Evolutionary conservation across 2,113 vertebrate species (phyloP), one percentile per base, ranked within the genome.

Genomic region (Sinocyclocheilus rhinocerous): DNA sequence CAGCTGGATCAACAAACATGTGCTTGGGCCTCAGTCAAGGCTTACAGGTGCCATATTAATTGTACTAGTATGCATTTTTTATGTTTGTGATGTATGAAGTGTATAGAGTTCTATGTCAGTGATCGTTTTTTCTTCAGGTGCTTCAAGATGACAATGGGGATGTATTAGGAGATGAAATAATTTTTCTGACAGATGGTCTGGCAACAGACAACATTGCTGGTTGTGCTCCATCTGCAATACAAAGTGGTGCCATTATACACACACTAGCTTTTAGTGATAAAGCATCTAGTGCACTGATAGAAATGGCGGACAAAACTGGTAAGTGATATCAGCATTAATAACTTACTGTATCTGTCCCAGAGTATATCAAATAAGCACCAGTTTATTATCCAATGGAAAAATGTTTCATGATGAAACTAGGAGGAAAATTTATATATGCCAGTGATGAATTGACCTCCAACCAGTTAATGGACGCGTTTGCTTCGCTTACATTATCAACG

Each of bases 401-500:
- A 50, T 22, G 3, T 50, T 1, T 20, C 22, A 1, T 26, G 6
- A 18, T n/a, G 4, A 18, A 36, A 73, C 12, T 52, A 96, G 95
- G 92, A 55, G 95, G 95, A 16, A 90, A 90, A 55, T 91, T 87
- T 42, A 91, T 91, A 73, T 80, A 86, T 8, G 88, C 92, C 29
- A 84, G 88, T 59, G 93, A 95, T 81, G 81, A 67, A 7, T 55
- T 91, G 50, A 81, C 89, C 52, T 89, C 89, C 81, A 94, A 92
- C 52, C 84, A 84, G n/a, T 84, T 95, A 85, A 87, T 92, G 9
- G 92, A 95, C 88, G 93, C 86, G 29, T 95, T 96, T 89, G 87
- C 89, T 73, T 91, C 91, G 90, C 90, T 95, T 85, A 90, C 90
- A 42, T 90, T 92, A 4, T 86, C 83, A 59, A 90, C 86, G 8